Base-by-base conservation (phyloP, 2,888 invertebrate genomes). In the Heliothis peltigera region DNA sequence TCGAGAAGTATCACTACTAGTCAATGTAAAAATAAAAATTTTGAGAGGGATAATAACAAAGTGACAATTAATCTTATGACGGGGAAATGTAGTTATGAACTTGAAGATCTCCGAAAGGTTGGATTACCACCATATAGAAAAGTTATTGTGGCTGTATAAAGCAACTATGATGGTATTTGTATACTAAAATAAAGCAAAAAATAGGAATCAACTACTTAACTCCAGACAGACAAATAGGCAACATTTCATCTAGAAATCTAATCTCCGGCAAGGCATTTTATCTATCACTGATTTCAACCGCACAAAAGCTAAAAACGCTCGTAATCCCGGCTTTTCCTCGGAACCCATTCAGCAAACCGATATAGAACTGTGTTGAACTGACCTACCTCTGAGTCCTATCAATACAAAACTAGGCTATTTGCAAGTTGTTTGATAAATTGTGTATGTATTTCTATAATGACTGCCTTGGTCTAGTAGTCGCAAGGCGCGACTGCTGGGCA, bases 181-280 rank as follows among this genome's bases (percentile, higher is more conserved):
- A n/a, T n/a, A n/a, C n/a, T 28, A 1, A 8, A 8, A 28, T 8
- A 28, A 28, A 8, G 12, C 32, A 32, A 32, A 12, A 32, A 55
- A 57, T 39, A 42, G 8, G n/a, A 32, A 48, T 15, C 22, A 28
- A 7, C 17, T 25, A 32, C 22, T 43, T n/a, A 25, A 10, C 2
- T 0, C 21, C 17, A 8, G 15, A 44, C 12, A 28, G 28, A 32
- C 15, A 57, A 7, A 48, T 53, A 42, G n/a, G 22, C 17, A 15
- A 49, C 28, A 54, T 57, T 57, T 73, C 5, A 66, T 51, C 44
- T 32, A 21, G 19, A 35, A 56, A 69, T 72, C 39, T 57, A 57
- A 69, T 69, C 42, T 28, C 18, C 19, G 8, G 10, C 0, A n/a
- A 25, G 15, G 17, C 32, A 43, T 18, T 8, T 64, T 42, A 55